Percentiles rank a stretch among this genome's conserved stretches.
phyloP scores from a whole-genome alignment of 2,113 vertebrate genomes.

The Rhea americana region DNA sequence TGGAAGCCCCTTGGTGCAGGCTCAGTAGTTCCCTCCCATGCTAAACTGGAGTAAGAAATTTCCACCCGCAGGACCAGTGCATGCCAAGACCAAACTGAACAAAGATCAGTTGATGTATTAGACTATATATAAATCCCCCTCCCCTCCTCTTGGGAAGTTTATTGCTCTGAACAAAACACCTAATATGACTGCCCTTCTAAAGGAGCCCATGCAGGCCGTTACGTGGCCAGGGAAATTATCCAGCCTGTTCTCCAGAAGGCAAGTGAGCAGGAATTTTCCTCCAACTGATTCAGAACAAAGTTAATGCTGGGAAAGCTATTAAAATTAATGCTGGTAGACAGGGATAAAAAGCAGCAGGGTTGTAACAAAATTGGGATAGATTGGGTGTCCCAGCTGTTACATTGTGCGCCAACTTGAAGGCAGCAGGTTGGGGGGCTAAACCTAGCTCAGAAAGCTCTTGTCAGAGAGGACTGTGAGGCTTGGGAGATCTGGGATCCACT shows the following conservation, averaged over 20 bases:
- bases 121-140: background rate
- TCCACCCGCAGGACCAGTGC: background rate
- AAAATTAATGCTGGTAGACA: conserved; percentile 71
- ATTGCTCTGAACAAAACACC: background rate
- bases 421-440: background rate
- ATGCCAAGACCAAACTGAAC: background rate
- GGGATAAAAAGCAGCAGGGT: conserved; percentile 55
- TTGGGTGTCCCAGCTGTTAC: conserved; percentile 52
- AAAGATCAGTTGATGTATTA: background rate
- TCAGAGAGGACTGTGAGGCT: background rate
- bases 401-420: background rate
- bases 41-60: background rate
- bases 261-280: conserved; percentile 52
- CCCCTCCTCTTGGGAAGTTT: background rate
- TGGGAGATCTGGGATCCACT: background rate
- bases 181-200: background rate
- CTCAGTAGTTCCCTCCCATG: background rate
- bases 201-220: background rate
- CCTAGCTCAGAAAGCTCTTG: background rate
- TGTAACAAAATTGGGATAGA: conserved; percentile 36
- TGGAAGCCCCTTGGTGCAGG: background rate
- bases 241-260: conserved; percentile 64
- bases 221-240: conserved; percentile 39
- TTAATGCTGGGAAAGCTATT: conserved; percentile 56
- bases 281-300: conserved; percentile 29